Conservation (phyloP, 2,113 vertebrate genomes). For the Lycocorax pyrrhopterus region DNA sequence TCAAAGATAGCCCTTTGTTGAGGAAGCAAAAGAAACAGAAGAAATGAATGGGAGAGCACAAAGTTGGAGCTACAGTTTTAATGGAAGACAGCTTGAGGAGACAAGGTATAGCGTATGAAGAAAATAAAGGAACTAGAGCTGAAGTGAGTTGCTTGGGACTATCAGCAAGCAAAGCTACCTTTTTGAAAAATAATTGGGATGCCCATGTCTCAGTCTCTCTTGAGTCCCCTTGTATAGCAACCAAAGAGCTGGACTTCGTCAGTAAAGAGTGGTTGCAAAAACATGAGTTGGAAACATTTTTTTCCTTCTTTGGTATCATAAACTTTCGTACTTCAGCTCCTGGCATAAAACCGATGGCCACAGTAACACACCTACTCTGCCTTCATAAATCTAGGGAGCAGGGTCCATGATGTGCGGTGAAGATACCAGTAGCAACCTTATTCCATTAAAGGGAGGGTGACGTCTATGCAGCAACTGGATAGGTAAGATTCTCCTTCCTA, state of each 20-base stretch:
- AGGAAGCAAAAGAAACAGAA: background rate
- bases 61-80: background rate
- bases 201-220: background rate
- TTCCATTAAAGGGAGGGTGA: background rate
- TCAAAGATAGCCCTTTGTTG: background rate
- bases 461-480: no score
- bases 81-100: background rate
- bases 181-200: background rate
- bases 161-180: background rate
- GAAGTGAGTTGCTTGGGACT: background rate
- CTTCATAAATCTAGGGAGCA: background rate
- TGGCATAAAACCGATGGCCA: rapidly evolving
- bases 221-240: background rate
- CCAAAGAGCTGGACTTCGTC: background rate
- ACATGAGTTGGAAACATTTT: background rate
- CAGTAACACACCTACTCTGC: background rate
- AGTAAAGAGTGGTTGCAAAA: background rate
- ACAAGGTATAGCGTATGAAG: background rate
- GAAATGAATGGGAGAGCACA: background rate
- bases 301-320: background rate
- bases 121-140: background rate
- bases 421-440: background rate
- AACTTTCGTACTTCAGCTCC: background rate
- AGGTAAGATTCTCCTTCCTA: background rate
- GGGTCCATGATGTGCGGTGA: background rate